Conservation (phyloP, 2,113 vertebrate genomes). For the Australoheros scitulus region DNA sequence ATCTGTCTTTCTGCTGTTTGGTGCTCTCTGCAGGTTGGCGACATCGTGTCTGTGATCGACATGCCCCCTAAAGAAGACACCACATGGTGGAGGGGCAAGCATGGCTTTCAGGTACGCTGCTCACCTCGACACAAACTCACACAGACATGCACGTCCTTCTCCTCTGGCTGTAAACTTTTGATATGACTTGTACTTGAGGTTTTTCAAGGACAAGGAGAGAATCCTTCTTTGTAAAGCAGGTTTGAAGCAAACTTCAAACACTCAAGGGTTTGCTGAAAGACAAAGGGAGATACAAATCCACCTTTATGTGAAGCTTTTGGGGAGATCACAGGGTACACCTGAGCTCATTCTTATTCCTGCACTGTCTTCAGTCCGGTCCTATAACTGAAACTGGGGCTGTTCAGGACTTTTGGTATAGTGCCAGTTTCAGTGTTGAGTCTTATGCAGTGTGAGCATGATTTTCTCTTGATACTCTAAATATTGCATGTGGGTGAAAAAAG, state of each 20-base stretch:
- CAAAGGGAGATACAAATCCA: conserved; percentile 26
- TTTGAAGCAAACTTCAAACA: conserved; percentile 1
- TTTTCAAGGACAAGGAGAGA: conserved; percentile 26
- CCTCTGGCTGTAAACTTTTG: conserved; percentile 7
- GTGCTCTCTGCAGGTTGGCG: conserved; percentile 87
- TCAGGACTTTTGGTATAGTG: neutral
- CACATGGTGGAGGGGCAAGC: conserved; percentile 98
- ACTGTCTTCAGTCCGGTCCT: neutral
- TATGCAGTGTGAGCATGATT: neutral
- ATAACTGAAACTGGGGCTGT: neutral
- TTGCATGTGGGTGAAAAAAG: neutral
- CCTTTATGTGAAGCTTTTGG: conserved; percentile 21
- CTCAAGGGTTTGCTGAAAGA: neutral
- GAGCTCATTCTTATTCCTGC: conserved; percentile 18
- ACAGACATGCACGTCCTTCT: neutral
- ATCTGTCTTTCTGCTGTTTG: neutral
- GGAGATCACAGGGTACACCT: conserved; percentile 15
- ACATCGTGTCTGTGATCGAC: conserved; percentile 98
- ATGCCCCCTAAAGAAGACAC: conserved; percentile 99
- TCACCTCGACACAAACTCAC: neutral
- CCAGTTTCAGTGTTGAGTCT: neutral
- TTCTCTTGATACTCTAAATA: neutral
- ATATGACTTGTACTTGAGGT: neutral
- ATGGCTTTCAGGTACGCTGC: conserved; percentile 92
- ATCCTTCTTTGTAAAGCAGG: neutral